Percentiles rank a stretch among this genome's conserved stretches.
phyloP scores from a whole-genome alignment of 2,888 invertebrate species.

The Acanthacorydalis orientalis region DNA sequence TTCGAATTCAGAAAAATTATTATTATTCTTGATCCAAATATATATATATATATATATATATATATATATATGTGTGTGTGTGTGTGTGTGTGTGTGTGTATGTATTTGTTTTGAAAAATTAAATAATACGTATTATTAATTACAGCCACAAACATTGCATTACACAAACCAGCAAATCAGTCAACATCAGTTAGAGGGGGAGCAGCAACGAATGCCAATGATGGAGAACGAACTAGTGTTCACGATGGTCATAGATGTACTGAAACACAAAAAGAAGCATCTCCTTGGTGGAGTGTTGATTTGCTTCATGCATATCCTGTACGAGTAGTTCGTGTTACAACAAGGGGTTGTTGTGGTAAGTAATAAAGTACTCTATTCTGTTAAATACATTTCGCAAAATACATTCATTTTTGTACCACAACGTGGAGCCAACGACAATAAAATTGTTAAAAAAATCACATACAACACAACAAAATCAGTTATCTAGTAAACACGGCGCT shows the following conservation, averaged over 20 bases:
- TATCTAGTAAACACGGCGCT: too few relatives aligned
- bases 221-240: conserved; percentile 67
- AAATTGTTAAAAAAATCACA: too few relatives aligned
- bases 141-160: conserved; percentile 68
- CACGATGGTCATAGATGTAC: conserved; percentile 80
- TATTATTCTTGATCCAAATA: too few relatives aligned
- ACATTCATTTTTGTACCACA: too few relatives aligned
- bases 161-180: conserved; percentile 76
- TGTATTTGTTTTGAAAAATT: too few relatives aligned
- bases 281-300: conserved; percentile 90
- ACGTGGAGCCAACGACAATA: too few relatives aligned
- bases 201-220: conserved; percentile 68
- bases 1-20: too few relatives aligned
- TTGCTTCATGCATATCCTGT: conserved; percentile 68
- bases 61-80: too few relatives aligned
- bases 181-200: conserved; percentile 79
- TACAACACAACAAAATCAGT: too few relatives aligned
- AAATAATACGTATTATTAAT: conserved; percentile 6
- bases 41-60: too few relatives aligned
- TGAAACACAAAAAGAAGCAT: conserved; percentile 76
- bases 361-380: conserved; percentile 1
- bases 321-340: conserved; percentile 72
- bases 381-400: neutral
- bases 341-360: conserved; percentile 62
- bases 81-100: too few relatives aligned